Base-by-base conservation (phyloP, 2,888 invertebrate genomes). In the Germaria angustata region DNA sequence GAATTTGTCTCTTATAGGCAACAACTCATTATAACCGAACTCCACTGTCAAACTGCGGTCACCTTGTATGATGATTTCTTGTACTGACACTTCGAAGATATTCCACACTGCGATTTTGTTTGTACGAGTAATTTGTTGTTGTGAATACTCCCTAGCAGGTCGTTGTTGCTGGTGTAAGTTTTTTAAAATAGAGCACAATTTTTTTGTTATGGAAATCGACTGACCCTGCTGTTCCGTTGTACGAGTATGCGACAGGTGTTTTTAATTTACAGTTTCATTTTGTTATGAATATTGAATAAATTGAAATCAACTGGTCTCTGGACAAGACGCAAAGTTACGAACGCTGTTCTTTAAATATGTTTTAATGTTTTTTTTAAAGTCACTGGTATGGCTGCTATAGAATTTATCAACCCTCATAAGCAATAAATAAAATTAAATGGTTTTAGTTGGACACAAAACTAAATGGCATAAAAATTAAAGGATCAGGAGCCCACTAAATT, bases 191-290 rank as follows among this genome's bases (percentile, higher is more conserved):
- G n/a, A 28, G 32, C 28, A 17, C 53, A 39, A 63, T 73, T 63
- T 51, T 59, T 41, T 63, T 65, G 55, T 24, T 49, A 20, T 41
- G 6, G 9, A 49, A 39, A 51, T 32, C 15, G 24, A 36, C 68
- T n/a, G n/a, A n/a, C n/a, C n/a, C 44, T 28, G 57, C 59, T 65
- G 65, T 22, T 17, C 9, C 17, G 39, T 13, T 61, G 17, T 17
- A 13, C n/a, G n/a, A n/a, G n/a, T n/a, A n/a, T 65, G 24, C 59
- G 81, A 77, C 81, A 78, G 78, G 78, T 79, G 78, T 68, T 73
- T 72, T 69, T 77, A 69, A 84, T 84, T 84, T 84, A 73, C 83
- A 83, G 83, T 80, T 83, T 72, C 39, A 36, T 41, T 63, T 68
- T 41, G 63, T 66, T 68, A 73, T 80, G 76, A 77, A 76, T 80